Evolutionary conservation across 2,113 vertebrate species (phyloP), one percentile per base, ranked within the genome.

Genomic region (Dicrurus megarhynchus): DNA sequence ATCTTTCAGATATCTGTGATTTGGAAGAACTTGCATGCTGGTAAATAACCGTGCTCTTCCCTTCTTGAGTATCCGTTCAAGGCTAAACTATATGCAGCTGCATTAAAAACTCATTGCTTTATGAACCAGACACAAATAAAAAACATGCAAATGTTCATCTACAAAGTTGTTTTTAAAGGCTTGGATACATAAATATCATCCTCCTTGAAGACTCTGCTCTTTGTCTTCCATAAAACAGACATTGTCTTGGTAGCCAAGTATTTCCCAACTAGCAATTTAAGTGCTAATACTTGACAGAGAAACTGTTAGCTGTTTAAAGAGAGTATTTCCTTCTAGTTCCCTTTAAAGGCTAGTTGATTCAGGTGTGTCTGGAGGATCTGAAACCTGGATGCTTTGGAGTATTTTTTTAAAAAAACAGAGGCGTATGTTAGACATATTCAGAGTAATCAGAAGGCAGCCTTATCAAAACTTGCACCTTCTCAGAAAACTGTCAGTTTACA

Each of bases 21-120:
- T 85, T 96, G 94, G 89, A 97, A 91, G 91, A 97, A 93, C 74
- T 94, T 87, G 35, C 59, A 17, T 49, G 33, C 77, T 93, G 74
- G 57, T 93, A 91, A 93, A 96, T 87, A 96, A 76, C 35, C 11
- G 1, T 1, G 1, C 57, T 93, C 74, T 95, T 91, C 42, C 57
- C 30, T 85, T 91, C 95, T 96, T 95, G 77, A 94, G 77, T 74
- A 89, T 61, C n/a, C 2, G 1, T 82, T 92, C 65, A 93, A 93
- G 84, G 37, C 85, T 90, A 60, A 84, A 27, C 39, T 87, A 90
- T 84, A 91, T 44, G 46, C 80, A 82, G 60, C 69, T 68, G 35
- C 35, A 30, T 73, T 64, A 57, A 84, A 67, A 84, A 23, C 67
- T 89, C 46, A 26, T 67, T 84, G 77, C 46, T 89, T 95, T 73